Base-by-base conservation (phyloP, 1,140 invertebrate genomes). In the Megalopta genalis region DNA sequence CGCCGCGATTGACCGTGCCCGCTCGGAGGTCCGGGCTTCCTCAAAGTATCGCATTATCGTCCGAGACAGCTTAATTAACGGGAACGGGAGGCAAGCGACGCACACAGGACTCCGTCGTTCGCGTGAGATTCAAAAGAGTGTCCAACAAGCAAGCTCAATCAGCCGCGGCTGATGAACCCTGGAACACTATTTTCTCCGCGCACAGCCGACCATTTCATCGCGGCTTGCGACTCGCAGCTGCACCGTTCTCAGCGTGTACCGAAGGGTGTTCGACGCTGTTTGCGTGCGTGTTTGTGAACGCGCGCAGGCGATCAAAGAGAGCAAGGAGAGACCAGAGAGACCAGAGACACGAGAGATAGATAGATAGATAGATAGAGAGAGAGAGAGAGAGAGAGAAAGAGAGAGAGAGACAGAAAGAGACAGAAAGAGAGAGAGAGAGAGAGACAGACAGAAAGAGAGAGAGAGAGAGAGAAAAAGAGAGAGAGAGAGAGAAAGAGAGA, bases 141-240 rank as follows among this genome's bases (percentile, higher is more conserved):
- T 59, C 57, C 39, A 69, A 65, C 68, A 75, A 54, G 42, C 72
- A 25, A 23, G 82, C 60, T 69, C 82, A 27, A 85, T 81, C 77
- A 81, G 70, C 72, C 62, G 81, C 82, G 83, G 82, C 64, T 85
- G 83, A 84, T 81, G 82, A 85, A 85, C 82, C 70, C 78, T 62
- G 60, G 59, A 62, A 71, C 65, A 76, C 54, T 70, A 60, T 60
- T 72, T 69, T 81, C 68, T 32, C 67, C 62, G 32, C 64, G 62
- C 37, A 25, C 39, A 23, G 52, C 39, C 37, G 39, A 62, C 76
- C 77, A 37, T 80, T 72, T 39, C 67, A 77, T 71, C 72, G 62
- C 32, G 14, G 84, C 70, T 52, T 65, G 52, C 69, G 62, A 80
- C 60, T 62, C 54, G 27, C 32, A 32, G 59, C 66, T 60, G 65